A percentile compares a stretch with the other conserved stretches of the same genome.
Evolutionary conservation across 2,888 invertebrate species (phyloP).

Genomic region (Sclerodermus sp.): DNA sequence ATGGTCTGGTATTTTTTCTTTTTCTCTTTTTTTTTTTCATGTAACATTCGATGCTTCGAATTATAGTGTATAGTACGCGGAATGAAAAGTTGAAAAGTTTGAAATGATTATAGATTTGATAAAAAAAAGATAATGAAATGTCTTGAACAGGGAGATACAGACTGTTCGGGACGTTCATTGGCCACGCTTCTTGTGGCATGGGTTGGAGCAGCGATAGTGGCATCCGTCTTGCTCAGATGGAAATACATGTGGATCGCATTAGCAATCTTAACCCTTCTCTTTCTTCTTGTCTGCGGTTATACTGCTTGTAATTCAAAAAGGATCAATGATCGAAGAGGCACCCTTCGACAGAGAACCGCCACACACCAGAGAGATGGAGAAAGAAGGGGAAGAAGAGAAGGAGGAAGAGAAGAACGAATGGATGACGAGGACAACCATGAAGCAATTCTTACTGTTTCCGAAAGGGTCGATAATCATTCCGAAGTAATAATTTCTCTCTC

Average conservation of each 20-base stretch:
- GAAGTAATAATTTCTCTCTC: background rate
- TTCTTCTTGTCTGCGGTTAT: slow-evolving; percentile 39
- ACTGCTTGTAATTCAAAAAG: slow-evolving; percentile 32
- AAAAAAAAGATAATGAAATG: too few relatives aligned
- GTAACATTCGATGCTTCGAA: too few relatives aligned
- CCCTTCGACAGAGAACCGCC: too few relatives aligned
- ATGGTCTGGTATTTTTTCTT: too few relatives aligned
- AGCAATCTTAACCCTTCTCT: slow-evolving; percentile 37
- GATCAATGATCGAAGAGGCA: too few relatives aligned
- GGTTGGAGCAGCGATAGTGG: slow-evolving; percentile 41
- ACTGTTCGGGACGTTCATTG: slow-evolving; percentile 39
- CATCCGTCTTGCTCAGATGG: slow-evolving; percentile 40
- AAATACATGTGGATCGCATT: slow-evolving; percentile 45
- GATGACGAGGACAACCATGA: too few relatives aligned
- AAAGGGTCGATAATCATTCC: slow-evolving; percentile 15
- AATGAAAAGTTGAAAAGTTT: too few relatives aligned
- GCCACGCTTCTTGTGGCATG: slow-evolving; percentile 40
- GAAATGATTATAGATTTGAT: too few relatives aligned
- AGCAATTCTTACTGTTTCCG: slow-evolving; percentile 32
- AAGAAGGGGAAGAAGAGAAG: slow-evolving; percentile 5
- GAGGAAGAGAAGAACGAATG: too few relatives aligned
- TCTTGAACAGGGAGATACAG: slow-evolving; percentile 27
- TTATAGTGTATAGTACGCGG: too few relatives aligned
- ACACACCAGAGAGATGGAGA: slow-evolving; percentile 4
- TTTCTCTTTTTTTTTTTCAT: too few relatives aligned